phyloP scores from a whole-genome alignment of 2,797 vertebrate genomes.

The Astyanax mexicanus region DNA sequence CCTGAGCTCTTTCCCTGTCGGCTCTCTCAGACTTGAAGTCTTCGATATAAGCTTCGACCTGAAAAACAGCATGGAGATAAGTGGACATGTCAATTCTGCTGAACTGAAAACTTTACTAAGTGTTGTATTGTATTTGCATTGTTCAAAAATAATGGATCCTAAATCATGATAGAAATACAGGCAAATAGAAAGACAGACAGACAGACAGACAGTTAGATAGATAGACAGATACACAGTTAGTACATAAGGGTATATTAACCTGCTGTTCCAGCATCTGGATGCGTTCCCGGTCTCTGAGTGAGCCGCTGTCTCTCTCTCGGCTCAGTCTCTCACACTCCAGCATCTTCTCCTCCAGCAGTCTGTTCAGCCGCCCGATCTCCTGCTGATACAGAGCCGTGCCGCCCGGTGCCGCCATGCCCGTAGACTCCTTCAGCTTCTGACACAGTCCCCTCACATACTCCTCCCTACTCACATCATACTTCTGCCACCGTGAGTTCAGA shows the following conservation, averaged over 20 bases:
- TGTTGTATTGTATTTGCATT: too few relatives aligned
- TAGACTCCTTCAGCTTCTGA: constrained; percentile 80
- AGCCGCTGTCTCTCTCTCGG: constrained; percentile 72
- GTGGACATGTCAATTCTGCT: too few relatives aligned
- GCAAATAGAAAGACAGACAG: too few relatives aligned
- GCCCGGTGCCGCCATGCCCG: constrained; percentile 35
- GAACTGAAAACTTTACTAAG: too few relatives aligned
- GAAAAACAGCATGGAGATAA: background rate
- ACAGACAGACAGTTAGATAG: too few relatives aligned
- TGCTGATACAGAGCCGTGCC: constrained; percentile 74
- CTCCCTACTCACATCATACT: constrained; percentile 90
- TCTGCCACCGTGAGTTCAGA: constrained; percentile 94
- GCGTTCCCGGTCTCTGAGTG: constrained; percentile 74
- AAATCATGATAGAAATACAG: too few relatives aligned
- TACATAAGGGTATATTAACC: too few relatives aligned
- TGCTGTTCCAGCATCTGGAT: constrained; percentile 93
- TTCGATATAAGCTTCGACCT: constrained; percentile 90
- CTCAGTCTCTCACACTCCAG: constrained; percentile 70
- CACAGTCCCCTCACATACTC: constrained; percentile 87
- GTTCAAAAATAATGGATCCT: too few relatives aligned
- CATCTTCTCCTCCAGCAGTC: constrained; percentile 86
- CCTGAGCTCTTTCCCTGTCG: constrained; percentile 91
- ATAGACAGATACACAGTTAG: too few relatives aligned
- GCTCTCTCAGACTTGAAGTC: constrained; percentile 92
- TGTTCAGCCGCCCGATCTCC: constrained; percentile 88